These are phyloP conservation scores for Polypedilum vanderplanki DNA, from an alignment of 1,140 invertebrate genomes.

Conservation along the genomic window DNA sequence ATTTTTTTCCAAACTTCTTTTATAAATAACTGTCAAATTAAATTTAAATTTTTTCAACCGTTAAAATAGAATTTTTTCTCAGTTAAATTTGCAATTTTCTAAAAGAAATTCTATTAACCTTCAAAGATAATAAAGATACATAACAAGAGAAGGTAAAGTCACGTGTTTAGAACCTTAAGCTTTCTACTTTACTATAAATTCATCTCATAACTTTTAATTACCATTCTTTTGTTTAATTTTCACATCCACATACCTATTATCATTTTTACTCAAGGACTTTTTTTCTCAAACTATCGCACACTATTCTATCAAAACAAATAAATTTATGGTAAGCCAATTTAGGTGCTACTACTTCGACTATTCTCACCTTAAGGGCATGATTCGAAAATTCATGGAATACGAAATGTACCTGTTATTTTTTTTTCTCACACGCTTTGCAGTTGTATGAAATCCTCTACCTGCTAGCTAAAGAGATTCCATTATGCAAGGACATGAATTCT, in stretches of 20 bases:
- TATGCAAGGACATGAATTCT: constrained; percentile 4
- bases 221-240: neutral
- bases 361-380: no score
- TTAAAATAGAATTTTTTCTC: no score
- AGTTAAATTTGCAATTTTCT: no score
- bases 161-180: neutral
- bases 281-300: neutral
- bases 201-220: neutral
- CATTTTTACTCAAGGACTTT: neutral
- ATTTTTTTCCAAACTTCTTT: no score
- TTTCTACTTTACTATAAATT: no score
- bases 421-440: constrained; percentile 8
- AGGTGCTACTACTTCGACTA: no score
- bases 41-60: no score
- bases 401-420: constrained; percentile 5
- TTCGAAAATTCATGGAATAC: neutral
- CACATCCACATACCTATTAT: neutral
- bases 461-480: neutral
- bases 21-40: no score
- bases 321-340: constrained; percentile 15
- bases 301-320: constrained; percentile 1
- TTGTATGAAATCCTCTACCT: neutral
- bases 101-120: no score
- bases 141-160: neutral
- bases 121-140: no score